Percentiles rank a stretch among this genome's conserved stretches.
Evolutionary conservation across 2,797 vertebrate genomes (phyloP).

Genomic region (Tauraco hartlaubi): DNA sequence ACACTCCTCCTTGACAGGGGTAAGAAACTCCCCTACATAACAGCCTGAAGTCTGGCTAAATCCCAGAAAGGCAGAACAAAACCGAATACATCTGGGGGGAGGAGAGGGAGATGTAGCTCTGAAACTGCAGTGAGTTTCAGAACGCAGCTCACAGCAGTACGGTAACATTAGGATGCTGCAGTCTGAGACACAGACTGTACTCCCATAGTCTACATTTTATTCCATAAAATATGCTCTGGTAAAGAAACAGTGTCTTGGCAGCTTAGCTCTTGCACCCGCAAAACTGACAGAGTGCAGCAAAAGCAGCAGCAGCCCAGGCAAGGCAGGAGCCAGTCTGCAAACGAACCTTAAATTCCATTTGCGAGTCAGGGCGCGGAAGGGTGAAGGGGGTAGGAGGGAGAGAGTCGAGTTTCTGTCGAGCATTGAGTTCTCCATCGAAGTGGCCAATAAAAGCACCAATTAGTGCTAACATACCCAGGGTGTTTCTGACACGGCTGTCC

Average conservation of each 20-base stretch:
- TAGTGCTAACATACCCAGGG: not conserved
- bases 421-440: not conserved
- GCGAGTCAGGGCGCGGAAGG: not conserved
- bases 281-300: not conserved
- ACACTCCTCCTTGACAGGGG: slow-evolving; percentile 16
- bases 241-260: not conserved
- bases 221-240: not conserved
- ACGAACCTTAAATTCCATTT: not conserved
- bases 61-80: slow-evolving; percentile 32
- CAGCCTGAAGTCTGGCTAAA: not conserved
- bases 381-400: not conserved
- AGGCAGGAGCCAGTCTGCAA: not conserved
- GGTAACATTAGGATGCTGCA: accelerated
- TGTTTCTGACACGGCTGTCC: not conserved
- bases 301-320: not conserved
- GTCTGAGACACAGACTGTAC: not conserved
- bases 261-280: not conserved
- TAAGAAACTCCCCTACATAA: not conserved
- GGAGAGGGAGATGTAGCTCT: not conserved
- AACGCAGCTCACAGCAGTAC: not conserved
- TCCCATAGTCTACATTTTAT: not conserved
- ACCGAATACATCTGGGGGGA: not conserved
- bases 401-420: not conserved
- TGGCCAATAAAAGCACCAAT: not conserved
- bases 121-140: not conserved